A percentile compares a stretch with the other conserved stretches of the same genome.
phyloP scores from a whole-genome alignment of 2,113 vertebrate genomes.

The Myxocyprinus asiaticus region DNA sequence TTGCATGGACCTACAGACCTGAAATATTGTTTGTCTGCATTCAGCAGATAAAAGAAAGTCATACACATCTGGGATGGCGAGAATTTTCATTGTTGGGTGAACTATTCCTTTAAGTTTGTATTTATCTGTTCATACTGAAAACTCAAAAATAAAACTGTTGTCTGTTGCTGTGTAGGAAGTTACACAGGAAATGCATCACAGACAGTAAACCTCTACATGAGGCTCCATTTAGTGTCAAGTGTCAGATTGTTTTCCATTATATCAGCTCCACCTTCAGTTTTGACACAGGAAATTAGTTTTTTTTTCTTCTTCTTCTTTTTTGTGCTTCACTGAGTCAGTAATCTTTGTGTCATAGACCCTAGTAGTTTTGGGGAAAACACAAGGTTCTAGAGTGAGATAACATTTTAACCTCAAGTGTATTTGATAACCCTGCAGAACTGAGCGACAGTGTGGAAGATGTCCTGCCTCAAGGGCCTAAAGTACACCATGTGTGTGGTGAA shows the following conservation, averaged over 20 bases:
- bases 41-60: too few species aligned
- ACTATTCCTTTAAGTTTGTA: too few species aligned
- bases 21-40: too few species aligned
- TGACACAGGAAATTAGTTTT: not conserved
- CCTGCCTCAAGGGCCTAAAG: conserved; percentile 78
- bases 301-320: too few species aligned
- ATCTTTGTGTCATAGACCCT: not conserved
- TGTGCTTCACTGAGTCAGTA: not conserved
- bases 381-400: not conserved
- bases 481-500: conserved; percentile 79
- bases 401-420: not conserved
- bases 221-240: not conserved
- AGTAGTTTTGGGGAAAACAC: not conserved
- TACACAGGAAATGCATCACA: conserved; percentile 10
- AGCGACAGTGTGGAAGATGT: conserved; percentile 61
- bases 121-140: not conserved
- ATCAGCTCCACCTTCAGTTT: not conserved
- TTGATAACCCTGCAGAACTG: conserved; percentile 54
- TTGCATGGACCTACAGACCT: too few species aligned
- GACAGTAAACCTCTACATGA: not conserved
- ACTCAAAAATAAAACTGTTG: not conserved
- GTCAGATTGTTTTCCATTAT: not conserved
- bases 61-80: too few species aligned
- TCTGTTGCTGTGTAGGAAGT: not conserved
- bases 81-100: too few species aligned